A percentile compares a stretch with the other conserved stretches of the same genome.
These are phyloP conservation scores for Scolopax rusticola DNA, from an alignment of 2,797 vertebrate genomes.

Conservation along the genomic window DNA sequence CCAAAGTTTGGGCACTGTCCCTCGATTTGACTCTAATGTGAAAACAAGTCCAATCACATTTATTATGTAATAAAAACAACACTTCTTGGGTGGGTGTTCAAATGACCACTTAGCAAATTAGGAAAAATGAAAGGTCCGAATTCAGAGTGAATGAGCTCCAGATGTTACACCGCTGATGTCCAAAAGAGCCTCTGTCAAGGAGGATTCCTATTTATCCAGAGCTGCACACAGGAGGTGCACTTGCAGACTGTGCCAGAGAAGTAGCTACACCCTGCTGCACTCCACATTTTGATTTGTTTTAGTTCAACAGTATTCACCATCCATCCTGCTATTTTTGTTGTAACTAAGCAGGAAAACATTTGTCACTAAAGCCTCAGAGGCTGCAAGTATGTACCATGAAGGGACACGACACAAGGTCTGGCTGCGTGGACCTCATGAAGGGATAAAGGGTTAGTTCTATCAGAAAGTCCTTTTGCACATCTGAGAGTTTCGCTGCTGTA, in stretches of 20 bases:
- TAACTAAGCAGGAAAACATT: rapidly evolving
- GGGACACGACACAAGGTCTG: rapidly evolving
- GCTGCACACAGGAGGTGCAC: background rate
- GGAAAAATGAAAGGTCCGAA: background rate
- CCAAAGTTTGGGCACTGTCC: background rate
- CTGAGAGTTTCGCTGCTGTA: background rate
- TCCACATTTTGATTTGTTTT: background rate
- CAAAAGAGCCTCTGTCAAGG: background rate
- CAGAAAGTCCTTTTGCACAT: background rate
- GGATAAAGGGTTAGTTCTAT: rapidly evolving
- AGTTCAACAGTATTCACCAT: background rate
- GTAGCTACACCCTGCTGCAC: background rate
- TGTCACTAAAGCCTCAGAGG: background rate
- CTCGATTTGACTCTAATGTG: background rate
- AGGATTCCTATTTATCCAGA: background rate
- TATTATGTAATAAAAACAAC: background rate
- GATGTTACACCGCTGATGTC: rapidly evolving
- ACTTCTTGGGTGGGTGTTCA: background rate
- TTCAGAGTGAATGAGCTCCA: background rate
- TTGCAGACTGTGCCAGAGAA: background rate
- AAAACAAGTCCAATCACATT: background rate
- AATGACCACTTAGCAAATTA: background rate
- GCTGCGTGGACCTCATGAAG: background rate
- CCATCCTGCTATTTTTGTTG: background rate
- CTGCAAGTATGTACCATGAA: background rate